phyloP scores from a whole-genome alignment of 2,797 vertebrate species.

The Jordanella pulchra region DNA sequence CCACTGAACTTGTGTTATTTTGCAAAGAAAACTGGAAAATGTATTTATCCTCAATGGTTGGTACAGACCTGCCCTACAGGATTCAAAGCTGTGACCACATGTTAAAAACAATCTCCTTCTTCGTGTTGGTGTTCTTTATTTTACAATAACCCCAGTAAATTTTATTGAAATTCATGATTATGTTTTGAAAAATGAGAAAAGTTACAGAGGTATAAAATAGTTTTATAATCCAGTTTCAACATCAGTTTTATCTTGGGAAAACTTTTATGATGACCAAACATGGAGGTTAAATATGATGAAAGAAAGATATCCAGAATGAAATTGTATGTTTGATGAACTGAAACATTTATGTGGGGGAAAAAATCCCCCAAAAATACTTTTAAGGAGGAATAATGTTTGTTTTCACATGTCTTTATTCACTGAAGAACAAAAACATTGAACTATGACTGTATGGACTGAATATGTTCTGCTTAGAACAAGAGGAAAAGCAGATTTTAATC shows the following conservation, averaged over 20 bases:
- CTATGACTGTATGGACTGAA: background rate
- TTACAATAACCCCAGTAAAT: too few relatives aligned
- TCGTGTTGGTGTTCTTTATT: too few relatives aligned
- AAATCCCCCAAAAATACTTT: background rate
- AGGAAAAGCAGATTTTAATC: too few relatives aligned
- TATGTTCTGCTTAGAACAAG: background rate
- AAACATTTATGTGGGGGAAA: too few relatives aligned
- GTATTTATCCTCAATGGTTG: too few relatives aligned
- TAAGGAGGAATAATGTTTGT: background rate
- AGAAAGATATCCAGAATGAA: too few relatives aligned
- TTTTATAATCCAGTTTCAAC: too few relatives aligned
- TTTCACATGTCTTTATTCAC: background rate
- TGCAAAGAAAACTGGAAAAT: background rate
- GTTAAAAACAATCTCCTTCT: too few relatives aligned
- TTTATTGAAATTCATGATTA: too few relatives aligned
- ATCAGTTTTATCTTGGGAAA: background rate
- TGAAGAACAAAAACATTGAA: background rate
- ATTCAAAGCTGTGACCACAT: background rate
- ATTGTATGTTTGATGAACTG: too few relatives aligned
- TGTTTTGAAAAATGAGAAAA: too few relatives aligned
- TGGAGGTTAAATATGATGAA: too few relatives aligned
- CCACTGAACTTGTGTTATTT: background rate
- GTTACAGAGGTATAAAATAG: background rate
- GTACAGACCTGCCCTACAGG: background rate
- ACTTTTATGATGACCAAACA: background rate